Conservation (phyloP, 2,113 vertebrate species). For the sheep (Ovis aries) region ARS-UI_Ramb_v3.0 NC_056065.1:46142001-46142500, state of each 20-base stretch:
- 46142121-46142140: constrained; percentile 92
- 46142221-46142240: constrained; percentile 84
- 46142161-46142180: constrained; percentile 98
- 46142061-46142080: no score
- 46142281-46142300: not conserved
- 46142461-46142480: not conserved
- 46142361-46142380: not conserved
- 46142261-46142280: not conserved
- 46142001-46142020: not conserved
- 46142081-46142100: not conserved
- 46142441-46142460: constrained; percentile 3
- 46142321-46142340: not conserved
- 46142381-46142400: not conserved
- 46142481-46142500: not conserved
- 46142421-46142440: not conserved
- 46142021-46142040: not conserved
- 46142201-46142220: constrained; percentile 87
- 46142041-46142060: not conserved
- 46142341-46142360: not conserved
- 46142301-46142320: not conserved
- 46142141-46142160: constrained; percentile 98
- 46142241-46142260: not conserved
- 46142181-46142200: constrained; percentile 98
- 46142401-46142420: not conserved
- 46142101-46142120: not conserved